phyloP scores from a whole-genome alignment of 2,888 invertebrate genomes.

The Acrobasis suavella region DNA sequence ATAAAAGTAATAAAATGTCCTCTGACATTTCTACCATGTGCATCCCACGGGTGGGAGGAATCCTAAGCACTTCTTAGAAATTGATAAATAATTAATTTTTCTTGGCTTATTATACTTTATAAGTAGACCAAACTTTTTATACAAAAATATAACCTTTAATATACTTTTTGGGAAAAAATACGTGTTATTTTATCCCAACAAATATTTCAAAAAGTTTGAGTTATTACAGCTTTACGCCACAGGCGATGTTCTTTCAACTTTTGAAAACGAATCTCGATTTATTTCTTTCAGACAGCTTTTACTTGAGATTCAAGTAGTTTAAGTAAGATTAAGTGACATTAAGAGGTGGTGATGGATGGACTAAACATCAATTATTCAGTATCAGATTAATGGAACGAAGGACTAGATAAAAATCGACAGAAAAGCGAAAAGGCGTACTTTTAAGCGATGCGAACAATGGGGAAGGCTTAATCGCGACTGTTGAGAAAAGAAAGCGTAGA shows the following conservation, averaged over 20 bases:
- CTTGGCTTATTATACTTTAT: no score
- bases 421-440: conserved; percentile 27
- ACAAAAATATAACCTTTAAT: no score
- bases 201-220: background rate
- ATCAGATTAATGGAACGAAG: conserved; percentile 46
- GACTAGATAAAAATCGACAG: conserved; percentile 48
- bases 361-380: conserved; percentile 53
- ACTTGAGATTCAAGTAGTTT: conserved; percentile 2
- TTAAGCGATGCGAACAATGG: conserved; percentile 31
- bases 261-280: background rate
- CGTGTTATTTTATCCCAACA: no score
- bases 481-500: conserved; percentile 13
- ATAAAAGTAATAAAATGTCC: no score
- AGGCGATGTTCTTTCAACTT: background rate
- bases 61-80: no score
- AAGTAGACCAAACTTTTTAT: no score
- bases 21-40: no score
- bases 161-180: no score
- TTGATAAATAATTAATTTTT: no score
- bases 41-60: no score
- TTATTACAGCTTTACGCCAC: background rate
- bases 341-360: conserved; percentile 35
- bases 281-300: conserved; percentile 1
- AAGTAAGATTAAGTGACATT: conserved; percentile 25
- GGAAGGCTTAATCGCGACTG: conserved; percentile 22